Conservation (phyloP, 2,797 vertebrate genomes). For the Liparis tanakae region DNA sequence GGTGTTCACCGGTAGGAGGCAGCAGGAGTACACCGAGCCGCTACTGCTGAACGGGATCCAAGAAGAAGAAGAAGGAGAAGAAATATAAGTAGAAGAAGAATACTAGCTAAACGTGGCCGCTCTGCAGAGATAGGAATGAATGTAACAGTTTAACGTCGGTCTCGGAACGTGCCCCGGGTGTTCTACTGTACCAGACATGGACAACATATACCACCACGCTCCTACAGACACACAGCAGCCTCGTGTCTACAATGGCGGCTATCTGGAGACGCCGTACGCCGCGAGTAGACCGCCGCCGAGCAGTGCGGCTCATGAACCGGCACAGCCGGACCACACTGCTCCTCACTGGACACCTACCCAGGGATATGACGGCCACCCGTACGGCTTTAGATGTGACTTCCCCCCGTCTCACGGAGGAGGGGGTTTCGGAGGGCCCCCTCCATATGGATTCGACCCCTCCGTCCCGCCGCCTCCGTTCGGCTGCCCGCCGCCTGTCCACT, state of each 20-base stretch:
- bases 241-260: not conserved
- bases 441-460: slow-evolving; percentile 67
- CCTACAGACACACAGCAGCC: not conserved
- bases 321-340: not conserved
- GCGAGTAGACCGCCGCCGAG: not conserved
- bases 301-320: not conserved
- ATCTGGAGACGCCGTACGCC: slow-evolving; percentile 6
- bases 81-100: too few species aligned
- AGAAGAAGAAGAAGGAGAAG: not conserved
- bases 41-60: not conserved
- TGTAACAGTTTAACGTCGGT: too few species aligned
- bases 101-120: not conserved
- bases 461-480: slow-evolving; percentile 71
- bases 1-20: not conserved
- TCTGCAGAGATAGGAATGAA: not conserved
- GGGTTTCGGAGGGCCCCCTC: slow-evolving; percentile 30
- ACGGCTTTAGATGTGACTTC: slow-evolving; percentile 23
- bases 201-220: slow-evolving; percentile 1
- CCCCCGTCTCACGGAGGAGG: slow-evolving; percentile 2
- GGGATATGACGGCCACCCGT: slow-evolving; percentile 20
- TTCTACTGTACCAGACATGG: slow-evolving; percentile 10
- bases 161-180: rapidly evolving
- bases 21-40: not conserved
- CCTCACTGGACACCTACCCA: slow-evolving; percentile 14
- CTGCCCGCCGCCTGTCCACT: slow-evolving; percentile 27